Base-by-base conservation (phyloP, 2,888 invertebrate genomes). In the Harpalus rufipes region DNA sequence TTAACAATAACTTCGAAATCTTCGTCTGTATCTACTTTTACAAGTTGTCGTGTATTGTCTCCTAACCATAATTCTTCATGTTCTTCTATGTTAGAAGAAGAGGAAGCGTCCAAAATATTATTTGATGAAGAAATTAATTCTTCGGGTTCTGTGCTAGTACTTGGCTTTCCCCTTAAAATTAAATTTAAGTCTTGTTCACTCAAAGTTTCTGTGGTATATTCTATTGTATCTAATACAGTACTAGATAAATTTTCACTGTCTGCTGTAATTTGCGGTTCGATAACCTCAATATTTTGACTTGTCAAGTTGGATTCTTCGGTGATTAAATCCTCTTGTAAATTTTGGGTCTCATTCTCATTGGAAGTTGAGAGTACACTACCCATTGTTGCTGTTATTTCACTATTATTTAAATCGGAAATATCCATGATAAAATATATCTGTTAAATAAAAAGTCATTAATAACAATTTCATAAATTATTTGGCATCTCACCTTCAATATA, bases 311-410 rank as follows among this genome's bases (percentile, higher is more conserved):
- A 0, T 56, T 58, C 59, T n/a, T 79, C 79, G 32, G 58, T 7
- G n/a, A 25, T 39, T 41, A 39, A 14, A 59, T 56, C 58, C 8
- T 59, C 32, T 39, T 79, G 59, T 10, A 32, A 7, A 59, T 86
- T 88, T 89, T 89, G 89, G 86, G 89, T 89, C 80, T 90, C 89
- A 87, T 89, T 88, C 84, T 85, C 87, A 86, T 87, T 86, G 44
- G 84, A 82, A 86, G 87, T 87, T 88, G 89, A 89, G 88, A 89
- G 87, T 86, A 89, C 88, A 87, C 89, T 88, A 76, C 88, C 89
- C 89, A 89, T 88, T 76, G 89, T 90, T 14, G 56, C 56, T 51
- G 44, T 18, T 18, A 63, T 32, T 12, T 63, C 63, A 25, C 21
- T 25, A 63, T 25, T 63, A 63, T 63, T 63, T 63, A 25, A 72